These are phyloP conservation scores for Haliclystus octoradiatus DNA, from an alignment of 30 jellyfish, hydroid and myxozoan species.

Conservation along the genomic window DNA sequence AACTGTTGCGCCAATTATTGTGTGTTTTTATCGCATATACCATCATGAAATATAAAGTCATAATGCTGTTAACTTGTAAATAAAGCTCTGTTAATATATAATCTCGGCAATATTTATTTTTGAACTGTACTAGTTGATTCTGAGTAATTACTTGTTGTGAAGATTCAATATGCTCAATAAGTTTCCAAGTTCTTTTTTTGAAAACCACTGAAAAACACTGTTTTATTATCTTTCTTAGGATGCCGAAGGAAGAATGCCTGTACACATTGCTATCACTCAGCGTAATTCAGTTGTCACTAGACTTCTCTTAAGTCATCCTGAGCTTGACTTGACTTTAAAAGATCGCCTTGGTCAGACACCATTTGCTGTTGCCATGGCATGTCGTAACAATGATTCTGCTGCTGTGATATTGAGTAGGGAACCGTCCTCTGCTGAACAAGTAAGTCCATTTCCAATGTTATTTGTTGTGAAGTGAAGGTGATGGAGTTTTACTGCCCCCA, in stretches of 20 bases:
- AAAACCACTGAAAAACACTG: too few relatives aligned
- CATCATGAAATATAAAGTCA: too few relatives aligned
- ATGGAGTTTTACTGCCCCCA: background rate
- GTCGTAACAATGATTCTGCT: slow-evolving; percentile 78
- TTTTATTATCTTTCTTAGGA: slow-evolving; percentile 47
- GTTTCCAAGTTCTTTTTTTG: too few relatives aligned
- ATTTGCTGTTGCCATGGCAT: slow-evolving; percentile 85
- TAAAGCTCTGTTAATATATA: too few relatives aligned
- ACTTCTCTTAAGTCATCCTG: slow-evolving; percentile 85
- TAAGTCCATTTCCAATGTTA: background rate
- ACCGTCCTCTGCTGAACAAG: slow-evolving; percentile 91
- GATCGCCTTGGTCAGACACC: slow-evolving; percentile 83
- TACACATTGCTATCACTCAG: slow-evolving; percentile 82
- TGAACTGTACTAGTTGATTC: too few relatives aligned
- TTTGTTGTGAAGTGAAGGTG: background rate
- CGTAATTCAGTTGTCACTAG: slow-evolving; percentile 70
- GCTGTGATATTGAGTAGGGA: slow-evolving; percentile 77
- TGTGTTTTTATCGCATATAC: too few relatives aligned
- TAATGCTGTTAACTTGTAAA: too few relatives aligned
- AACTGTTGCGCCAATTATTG: too few relatives aligned
- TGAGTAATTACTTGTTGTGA: too few relatives aligned
- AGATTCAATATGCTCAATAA: too few relatives aligned
- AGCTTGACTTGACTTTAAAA: slow-evolving; percentile 54
- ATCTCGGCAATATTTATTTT: too few relatives aligned
- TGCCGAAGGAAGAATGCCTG: slow-evolving; percentile 81